Evolutionary conservation across 2,888 invertebrate genomes (phyloP), one percentile per base, ranked within the genome.

Genomic region (Ferrisia virgata): DNA sequence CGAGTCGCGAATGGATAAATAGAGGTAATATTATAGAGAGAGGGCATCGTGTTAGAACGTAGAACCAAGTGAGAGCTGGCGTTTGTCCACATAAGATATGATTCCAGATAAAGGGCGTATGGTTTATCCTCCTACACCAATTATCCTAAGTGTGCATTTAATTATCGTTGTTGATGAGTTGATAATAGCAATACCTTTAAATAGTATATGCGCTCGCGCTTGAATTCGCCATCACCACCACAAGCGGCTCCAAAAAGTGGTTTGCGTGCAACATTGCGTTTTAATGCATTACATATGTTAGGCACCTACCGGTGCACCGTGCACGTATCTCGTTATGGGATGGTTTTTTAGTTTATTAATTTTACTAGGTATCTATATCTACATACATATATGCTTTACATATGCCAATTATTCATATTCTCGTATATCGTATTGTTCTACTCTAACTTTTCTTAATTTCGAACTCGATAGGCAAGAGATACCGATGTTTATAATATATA

Each of bases 81-180:
- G 80, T 80, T 47, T 80, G 80, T 80, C 80, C 80, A 47, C 31
- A 79, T 53, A 47, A 80, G 43, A 47, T 79, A 80, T 43, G 80
- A 25, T 79, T 79, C 33, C 80, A 80, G 72, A 72, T 72, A 72
- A 72, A 72, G 18, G 72, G 72, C 36, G 72, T 33, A 47, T 33
- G 28, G 31, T 18, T 31, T 13, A 28, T 33, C 80, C 80, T 47
- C 80, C 80, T 53, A 53, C 80, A 80, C 47, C 40, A 43, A 80
- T 79, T 79, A 79, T 40, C 31, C 40, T 31, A 47, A 80, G 80
- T 80, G 28, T 80, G 80, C 47, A 80, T 80, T 80, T 80, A 80
- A 80, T 80, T 79, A 79, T 22, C 28, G 40, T 43, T 6, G 40
- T 47, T 53, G 47, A 47, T 53, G 80, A 80, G 80, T 80, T 28